Evolutionary conservation across 2,113 vertebrate genomes (phyloP).

Genomic region (Ctenomys sociabilis): DNA sequence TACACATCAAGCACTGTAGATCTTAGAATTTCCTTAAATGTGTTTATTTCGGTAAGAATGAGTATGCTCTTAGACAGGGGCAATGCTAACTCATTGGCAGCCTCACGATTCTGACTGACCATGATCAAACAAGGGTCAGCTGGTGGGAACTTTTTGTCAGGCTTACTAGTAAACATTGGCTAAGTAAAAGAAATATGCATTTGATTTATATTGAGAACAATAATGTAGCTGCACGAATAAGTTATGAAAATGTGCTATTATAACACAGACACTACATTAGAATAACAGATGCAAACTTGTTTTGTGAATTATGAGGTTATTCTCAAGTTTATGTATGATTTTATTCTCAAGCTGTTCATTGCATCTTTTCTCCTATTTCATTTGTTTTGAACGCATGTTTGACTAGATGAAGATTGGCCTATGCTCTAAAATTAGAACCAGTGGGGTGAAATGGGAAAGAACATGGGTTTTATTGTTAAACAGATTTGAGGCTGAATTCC

Average conservation of each 20-base stretch:
- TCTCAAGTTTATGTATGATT: slow-evolving; percentile 71
- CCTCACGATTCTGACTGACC: slow-evolving; percentile 7
- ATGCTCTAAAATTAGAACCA: slow-evolving; percentile 70
- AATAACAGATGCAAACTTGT: slow-evolving; percentile 77
- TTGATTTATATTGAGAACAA: slow-evolving; percentile 59
- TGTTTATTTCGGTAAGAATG: not conserved
- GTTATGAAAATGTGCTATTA: slow-evolving; percentile 74
- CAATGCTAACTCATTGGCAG: not conserved
- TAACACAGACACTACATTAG: slow-evolving; percentile 50
- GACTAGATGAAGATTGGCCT: slow-evolving; percentile 60
- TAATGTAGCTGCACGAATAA: slow-evolving; percentile 70
- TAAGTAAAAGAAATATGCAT: slow-evolving; percentile 57
- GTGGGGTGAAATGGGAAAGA: slow-evolving; percentile 44
- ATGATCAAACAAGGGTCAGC: slow-evolving; percentile 8
- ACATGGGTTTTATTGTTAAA: slow-evolving; percentile 1
- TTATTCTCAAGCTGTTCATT: slow-evolving; percentile 74
- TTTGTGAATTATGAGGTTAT: slow-evolving; percentile 78
- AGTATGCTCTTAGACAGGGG: not conserved
- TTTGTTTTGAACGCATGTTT: slow-evolving; percentile 71
- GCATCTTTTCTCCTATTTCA: slow-evolving; percentile 70
- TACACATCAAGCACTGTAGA: not conserved
- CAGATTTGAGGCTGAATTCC: slow-evolving; percentile 21
- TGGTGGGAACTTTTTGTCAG: slow-evolving; percentile 33
- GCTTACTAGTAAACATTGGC: slow-evolving; percentile 47
- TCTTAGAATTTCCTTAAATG: not conserved